Percentiles rank a stretch among this genome's conserved stretches.
These are phyloP conservation scores for Phasia obesa DNA, from an alignment of 2,888 invertebrate species.

Conservation along the genomic window DNA sequence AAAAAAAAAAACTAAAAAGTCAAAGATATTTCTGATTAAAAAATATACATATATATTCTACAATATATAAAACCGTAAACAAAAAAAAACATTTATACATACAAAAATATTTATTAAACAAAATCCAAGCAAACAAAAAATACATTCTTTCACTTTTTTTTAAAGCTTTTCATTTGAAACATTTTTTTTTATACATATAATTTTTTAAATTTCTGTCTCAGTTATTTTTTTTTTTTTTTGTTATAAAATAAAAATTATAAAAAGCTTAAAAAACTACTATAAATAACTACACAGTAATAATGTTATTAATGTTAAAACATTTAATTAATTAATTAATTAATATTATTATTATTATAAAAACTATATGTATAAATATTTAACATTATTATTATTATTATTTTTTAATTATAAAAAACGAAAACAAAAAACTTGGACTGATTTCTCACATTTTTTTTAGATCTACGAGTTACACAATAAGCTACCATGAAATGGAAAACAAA, in stretches of 20 bases:
- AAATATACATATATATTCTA: slow-evolving; percentile 35
- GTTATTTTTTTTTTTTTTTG: slow-evolving; percentile 35
- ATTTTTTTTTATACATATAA: no score
- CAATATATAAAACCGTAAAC: slow-evolving; percentile 27
- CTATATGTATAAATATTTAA: slow-evolving; percentile 48
- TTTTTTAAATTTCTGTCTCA: no score
- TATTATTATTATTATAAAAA: slow-evolving; percentile 51
- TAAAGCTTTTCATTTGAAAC: slow-evolving; percentile 33
- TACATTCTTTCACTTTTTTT: slow-evolving; percentile 65
- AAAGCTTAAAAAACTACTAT: slow-evolving; percentile 61
- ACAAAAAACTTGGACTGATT: slow-evolving; percentile 69
- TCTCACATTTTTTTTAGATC: slow-evolving; percentile 70
- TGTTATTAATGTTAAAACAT: slow-evolving; percentile 68
- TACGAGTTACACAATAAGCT: slow-evolving; percentile 71
- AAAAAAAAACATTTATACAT: slow-evolving; percentile 16
- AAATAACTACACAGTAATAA: slow-evolving; percentile 49
- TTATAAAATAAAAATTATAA: slow-evolving; percentile 5
- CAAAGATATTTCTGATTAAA: slow-evolving; percentile 52
- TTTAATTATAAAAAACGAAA: slow-evolving; percentile 62
- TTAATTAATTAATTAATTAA: slow-evolving; percentile 50
- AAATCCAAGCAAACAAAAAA: slow-evolving; percentile 34
- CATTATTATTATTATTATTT: slow-evolving; percentile 51
- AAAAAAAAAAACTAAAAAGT: slow-evolving; percentile 19
- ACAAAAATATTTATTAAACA: slow-evolving; percentile 22
- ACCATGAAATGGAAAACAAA: slow-evolving; percentile 70